Conservation (phyloP, 2,888 invertebrate species). For the Phasia obesa region DNA sequence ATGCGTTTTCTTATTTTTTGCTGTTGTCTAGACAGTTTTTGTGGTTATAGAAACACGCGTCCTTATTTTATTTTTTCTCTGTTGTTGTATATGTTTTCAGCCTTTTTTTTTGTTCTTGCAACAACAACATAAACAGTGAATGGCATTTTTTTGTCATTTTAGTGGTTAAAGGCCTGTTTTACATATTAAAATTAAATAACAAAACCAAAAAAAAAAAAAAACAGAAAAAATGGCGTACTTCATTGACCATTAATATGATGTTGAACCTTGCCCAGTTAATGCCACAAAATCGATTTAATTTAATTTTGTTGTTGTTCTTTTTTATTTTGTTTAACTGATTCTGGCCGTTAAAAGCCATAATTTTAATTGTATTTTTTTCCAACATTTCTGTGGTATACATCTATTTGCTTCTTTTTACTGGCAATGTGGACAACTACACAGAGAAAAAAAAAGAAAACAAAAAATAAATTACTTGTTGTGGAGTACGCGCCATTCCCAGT, state of each 20-base stretch:
- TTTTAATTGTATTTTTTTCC: slow-evolving; percentile 58
- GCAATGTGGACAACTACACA: neutral
- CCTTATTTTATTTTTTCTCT: slow-evolving; percentile 40
- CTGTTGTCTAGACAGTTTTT: slow-evolving; percentile 69
- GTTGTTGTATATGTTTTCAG: slow-evolving; percentile 30
- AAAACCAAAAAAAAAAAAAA: slow-evolving; percentile 25
- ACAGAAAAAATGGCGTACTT: slow-evolving; percentile 52
- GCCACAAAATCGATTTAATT: slow-evolving; percentile 70
- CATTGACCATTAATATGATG: slow-evolving; percentile 67
- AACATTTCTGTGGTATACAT: slow-evolving; percentile 47
- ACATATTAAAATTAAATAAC: slow-evolving; percentile 66
- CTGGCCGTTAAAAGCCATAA: slow-evolving; percentile 60
- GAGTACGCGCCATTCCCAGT: slow-evolving; percentile 51
- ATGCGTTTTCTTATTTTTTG: slow-evolving; percentile 58
- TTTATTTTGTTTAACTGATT: slow-evolving; percentile 44
- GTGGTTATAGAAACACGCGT: slow-evolving; percentile 69
- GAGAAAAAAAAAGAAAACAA: slow-evolving; percentile 7
- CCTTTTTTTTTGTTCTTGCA: slow-evolving; percentile 22
- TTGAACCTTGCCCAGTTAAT: slow-evolving; percentile 67
- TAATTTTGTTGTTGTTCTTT: slow-evolving; percentile 55
- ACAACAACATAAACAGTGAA: slow-evolving; percentile 55
- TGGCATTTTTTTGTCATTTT: slow-evolving; percentile 45
- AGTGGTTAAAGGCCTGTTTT: slow-evolving; percentile 65
- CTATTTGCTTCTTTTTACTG: slow-evolving; percentile 8
- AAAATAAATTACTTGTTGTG: slow-evolving; percentile 41